Evolutionary conservation across 2,888 invertebrate genomes (phyloP), one percentile per base, ranked within the genome.

Genomic region (Cheilosia urbana): DNA sequence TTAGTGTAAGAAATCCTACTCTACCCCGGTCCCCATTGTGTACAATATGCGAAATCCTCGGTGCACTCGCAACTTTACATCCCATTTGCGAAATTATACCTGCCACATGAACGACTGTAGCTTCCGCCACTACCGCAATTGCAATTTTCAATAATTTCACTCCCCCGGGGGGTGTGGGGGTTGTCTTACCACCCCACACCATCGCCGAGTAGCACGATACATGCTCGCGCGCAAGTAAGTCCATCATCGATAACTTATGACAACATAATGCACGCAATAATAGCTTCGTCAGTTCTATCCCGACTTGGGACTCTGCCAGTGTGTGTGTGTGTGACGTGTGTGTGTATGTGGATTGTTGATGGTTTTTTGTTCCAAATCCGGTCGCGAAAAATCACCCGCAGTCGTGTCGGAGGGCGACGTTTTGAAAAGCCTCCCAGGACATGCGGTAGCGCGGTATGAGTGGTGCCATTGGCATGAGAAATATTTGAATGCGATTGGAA

Each of bases 161-260:
- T 75, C 79, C 71, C 55, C 1, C 51, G 24, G 66, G 24, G 66
- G 37, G 37, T 37, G 37, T 37, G 37, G 13, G 34, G 73, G 69
- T 42, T 60, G 40, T 51, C 65, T 65, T 62, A 30, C 47, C 51
- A 40, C 42, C 49, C 37, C 21, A 27, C 37, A 37, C 40, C 30
- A n/a, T 47, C 63, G 9, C 30, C 24, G 21, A 13, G 37, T 15
- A 45, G 53, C 57, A 75, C 63, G 78, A 71, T 80, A 79, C 76
- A 80, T 80, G 71, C 76, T 77, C 62, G 68, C 77, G 68, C 77
- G 72, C 80, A 55, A 76, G 80, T 81, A 81, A 85, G 85, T 85
- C 85, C 80, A 77, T 85, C 85, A 85, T 85, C 85, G 85, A 85
- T 85, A 85, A 85, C 85, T 85, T 85, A 80, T 85, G 85, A 85